Percentiles rank a stretch among this genome's conserved stretches.
phyloP scores from a whole-genome alignment of 2,113 vertebrate species.

The Marcusenius ussheri region DNA sequence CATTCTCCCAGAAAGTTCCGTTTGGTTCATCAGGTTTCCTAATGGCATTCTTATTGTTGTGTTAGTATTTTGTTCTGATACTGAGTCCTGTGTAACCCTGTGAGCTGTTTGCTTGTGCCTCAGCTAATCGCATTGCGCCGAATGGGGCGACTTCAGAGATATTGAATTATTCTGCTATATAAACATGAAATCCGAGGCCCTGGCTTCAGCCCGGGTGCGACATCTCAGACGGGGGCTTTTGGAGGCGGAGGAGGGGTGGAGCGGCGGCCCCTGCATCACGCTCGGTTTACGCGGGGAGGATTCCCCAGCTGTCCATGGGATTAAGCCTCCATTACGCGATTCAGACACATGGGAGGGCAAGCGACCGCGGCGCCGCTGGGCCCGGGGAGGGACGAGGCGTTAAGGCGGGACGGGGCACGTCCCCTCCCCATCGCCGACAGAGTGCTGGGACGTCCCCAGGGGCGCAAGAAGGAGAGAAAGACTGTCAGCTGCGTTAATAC shows the following conservation, averaged over 20 bases:
- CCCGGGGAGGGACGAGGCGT: neutral
- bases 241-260: neutral
- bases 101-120: neutral
- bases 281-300: neutral
- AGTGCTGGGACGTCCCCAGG: neutral
- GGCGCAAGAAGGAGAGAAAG: neutral
- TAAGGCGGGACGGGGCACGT: neutral
- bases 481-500: neutral
- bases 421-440: neutral
- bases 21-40: neutral
- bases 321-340: slow-evolving; percentile 15
- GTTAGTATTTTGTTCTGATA: neutral
- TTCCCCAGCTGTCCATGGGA: slow-evolving; percentile 24
- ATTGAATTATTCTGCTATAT: neutral
- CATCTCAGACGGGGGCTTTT: neutral
- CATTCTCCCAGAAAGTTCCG: neutral
- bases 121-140: neutral
- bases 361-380: slow-evolving; percentile 3
- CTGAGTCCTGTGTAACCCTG: neutral
- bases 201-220: neutral
- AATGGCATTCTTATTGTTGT: neutral
- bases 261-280: neutral
- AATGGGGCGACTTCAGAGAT: neutral
- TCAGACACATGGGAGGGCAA: slow-evolving; percentile 15
- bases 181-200: neutral